Conservation (phyloP, 53 echinoderm and acorn worm genomes). For the Stichopus horrens region DNA sequence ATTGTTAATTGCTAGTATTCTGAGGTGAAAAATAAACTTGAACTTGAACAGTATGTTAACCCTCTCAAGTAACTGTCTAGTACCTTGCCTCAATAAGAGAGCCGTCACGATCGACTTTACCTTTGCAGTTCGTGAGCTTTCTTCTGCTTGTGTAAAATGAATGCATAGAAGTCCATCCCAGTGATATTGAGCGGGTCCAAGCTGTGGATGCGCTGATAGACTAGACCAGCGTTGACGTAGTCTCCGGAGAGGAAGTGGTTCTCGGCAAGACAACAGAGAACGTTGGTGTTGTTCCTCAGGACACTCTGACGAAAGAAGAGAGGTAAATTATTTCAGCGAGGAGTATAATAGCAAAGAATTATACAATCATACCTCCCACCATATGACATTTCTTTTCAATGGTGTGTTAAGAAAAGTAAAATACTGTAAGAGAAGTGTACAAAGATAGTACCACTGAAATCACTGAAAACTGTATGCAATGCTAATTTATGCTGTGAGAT, state of each 20-base stretch:
- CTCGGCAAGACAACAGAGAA: constrained; percentile 92
- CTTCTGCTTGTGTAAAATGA: constrained; percentile 81
- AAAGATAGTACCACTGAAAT: no score
- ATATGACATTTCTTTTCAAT: no score
- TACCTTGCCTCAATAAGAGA: neutral
- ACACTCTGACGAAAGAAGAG: constrained; percentile 66
- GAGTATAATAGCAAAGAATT: no score
- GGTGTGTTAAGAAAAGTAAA: no score
- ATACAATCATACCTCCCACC: no score
- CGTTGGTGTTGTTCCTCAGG: constrained; percentile 80
- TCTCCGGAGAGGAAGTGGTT: constrained; percentile 93
- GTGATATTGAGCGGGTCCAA: constrained; percentile 71
- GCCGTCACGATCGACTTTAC: constrained; percentile 40
- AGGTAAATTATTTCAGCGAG: neutral
- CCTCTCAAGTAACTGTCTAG: neutral
- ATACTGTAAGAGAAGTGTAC: no score
- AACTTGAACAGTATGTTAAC: neutral
- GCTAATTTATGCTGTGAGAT: neutral
- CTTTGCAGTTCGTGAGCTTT: constrained; percentile 73
- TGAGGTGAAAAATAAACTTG: no score
- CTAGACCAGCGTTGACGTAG: constrained; percentile 69
- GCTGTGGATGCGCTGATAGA: constrained; percentile 81
- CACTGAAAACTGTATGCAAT: neutral
- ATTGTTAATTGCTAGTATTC: no score
- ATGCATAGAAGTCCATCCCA: constrained; percentile 98